Evolutionary conservation across 2,113 vertebrate species (phyloP).

Genomic region (Hippocampus comes): DNA sequence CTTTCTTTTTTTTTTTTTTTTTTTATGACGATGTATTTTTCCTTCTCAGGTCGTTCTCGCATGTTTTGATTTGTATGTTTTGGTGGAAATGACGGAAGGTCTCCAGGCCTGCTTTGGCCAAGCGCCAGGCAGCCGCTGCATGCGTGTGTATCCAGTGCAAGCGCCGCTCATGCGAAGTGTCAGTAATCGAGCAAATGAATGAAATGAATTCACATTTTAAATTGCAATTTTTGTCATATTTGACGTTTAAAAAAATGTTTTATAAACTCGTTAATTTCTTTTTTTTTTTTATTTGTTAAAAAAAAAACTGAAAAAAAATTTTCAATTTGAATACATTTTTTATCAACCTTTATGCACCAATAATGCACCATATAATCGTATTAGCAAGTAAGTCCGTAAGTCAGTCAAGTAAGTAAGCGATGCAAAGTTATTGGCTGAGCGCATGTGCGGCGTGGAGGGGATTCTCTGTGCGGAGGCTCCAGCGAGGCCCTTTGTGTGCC

Average conservation of each 20-base stretch:
- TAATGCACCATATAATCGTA: no score
- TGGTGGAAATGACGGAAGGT: conserved; percentile 45
- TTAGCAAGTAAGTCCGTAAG: no score
- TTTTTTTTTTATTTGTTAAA: no score
- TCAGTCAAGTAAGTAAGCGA: neutral
- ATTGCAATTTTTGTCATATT: no score
- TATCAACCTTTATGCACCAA: no score
- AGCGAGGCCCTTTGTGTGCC: neutral
- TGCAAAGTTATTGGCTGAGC: neutral
- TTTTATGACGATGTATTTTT: neutral
- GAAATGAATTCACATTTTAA: no score
- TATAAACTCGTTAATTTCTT: no score
- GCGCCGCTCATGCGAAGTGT: conserved; percentile 32
- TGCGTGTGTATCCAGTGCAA: conserved; percentile 14
- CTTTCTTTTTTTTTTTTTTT: no score
- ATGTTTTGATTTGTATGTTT: conserved; percentile 7
- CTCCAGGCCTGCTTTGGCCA: conserved; percentile 18
- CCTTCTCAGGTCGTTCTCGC: neutral
- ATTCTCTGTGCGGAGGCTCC: neutral
- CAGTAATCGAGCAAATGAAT: neutral
- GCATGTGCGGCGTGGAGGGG: neutral
- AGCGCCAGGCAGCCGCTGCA: conserved; percentile 1
- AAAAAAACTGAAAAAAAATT: no score
- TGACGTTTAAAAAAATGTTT: no score
- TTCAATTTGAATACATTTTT: no score